Conservation (phyloP, 2,888 invertebrate species). For the Tipula helvola region DNA sequence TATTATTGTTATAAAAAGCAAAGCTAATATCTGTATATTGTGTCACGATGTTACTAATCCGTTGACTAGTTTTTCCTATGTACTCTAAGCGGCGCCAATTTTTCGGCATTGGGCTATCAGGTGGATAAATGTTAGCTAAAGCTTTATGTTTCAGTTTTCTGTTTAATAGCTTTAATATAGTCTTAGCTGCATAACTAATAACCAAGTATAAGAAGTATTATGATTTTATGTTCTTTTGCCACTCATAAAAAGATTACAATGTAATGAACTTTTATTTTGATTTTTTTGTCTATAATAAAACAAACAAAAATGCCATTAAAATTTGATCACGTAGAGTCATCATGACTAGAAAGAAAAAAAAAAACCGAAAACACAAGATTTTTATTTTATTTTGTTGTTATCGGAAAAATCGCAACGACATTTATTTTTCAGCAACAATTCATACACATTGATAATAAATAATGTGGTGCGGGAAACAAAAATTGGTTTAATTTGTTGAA, state of each 20-base stretch:
- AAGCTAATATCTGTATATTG: too few relatives aligned
- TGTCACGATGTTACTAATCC: too few relatives aligned
- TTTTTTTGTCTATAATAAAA: background rate
- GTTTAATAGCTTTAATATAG: too few relatives aligned
- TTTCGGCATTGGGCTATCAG: too few relatives aligned
- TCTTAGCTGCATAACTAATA: too few relatives aligned
- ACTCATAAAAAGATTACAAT: background rate
- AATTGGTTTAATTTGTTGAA: background rate
- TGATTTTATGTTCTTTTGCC: background rate
- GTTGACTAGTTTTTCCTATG: too few relatives aligned
- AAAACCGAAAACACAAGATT: background rate
- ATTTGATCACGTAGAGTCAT: background rate
- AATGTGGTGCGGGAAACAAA: background rate
- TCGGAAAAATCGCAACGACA: background rate
- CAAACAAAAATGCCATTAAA: background rate
- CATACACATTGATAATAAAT: background rate
- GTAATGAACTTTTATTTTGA: background rate
- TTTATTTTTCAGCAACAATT: background rate
- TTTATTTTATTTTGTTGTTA: background rate
- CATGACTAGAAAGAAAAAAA: background rate
- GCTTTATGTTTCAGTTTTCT: too few relatives aligned
- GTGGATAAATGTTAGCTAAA: too few relatives aligned
- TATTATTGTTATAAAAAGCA: too few relatives aligned
- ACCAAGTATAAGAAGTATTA: too few relatives aligned
- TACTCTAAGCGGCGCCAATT: too few relatives aligned